A percentile compares a stretch with the other conserved stretches of the same genome.
phyloP scores from a whole-genome alignment of 2,797 vertebrate species.

The Enoplosus armatus region DNA sequence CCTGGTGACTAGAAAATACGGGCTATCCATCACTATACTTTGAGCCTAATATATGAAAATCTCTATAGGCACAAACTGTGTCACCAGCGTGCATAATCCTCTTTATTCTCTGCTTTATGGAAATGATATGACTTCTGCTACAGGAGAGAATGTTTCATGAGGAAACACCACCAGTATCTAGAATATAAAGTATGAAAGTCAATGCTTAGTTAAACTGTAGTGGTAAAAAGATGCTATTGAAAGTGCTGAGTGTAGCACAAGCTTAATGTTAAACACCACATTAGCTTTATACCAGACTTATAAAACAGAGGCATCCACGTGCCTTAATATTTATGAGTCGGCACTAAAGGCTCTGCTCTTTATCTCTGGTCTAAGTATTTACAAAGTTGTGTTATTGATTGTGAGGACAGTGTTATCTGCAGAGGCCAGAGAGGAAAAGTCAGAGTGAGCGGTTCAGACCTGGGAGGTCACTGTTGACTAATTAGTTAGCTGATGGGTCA shows the following conservation, averaged over 20 bases:
- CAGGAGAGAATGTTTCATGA: not conserved
- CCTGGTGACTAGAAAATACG: too few species aligned
- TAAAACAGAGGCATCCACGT: constrained; percentile 24
- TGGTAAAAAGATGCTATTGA: constrained; percentile 18
- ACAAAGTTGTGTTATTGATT: constrained; percentile 59
- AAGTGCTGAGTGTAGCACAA: constrained; percentile 57
- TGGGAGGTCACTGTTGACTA: constrained; percentile 72
- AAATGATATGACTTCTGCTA: not conserved
- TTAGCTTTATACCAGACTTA: constrained; percentile 50
- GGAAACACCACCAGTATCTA: not conserved
- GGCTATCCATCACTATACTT: too few species aligned
- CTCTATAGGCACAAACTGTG: not conserved
- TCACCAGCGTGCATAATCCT: not conserved
- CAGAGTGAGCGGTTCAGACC: constrained; percentile 12
- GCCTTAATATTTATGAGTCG: constrained; percentile 59
- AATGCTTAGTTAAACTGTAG: not conserved
- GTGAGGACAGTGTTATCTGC: constrained; percentile 29
- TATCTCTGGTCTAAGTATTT: constrained; percentile 39
- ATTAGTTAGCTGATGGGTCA: constrained; percentile 80
- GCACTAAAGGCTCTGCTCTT: constrained; percentile 22
- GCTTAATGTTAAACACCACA: constrained; percentile 58
- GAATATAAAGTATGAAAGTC: not conserved
- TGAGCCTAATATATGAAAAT: constrained; percentile 5
- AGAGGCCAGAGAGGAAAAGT: constrained; percentile 18
- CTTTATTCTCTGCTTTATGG: not conserved